Base-by-base conservation (phyloP, 2,797 vertebrate genomes). In the Scomberomorus guttatus region DNA sequence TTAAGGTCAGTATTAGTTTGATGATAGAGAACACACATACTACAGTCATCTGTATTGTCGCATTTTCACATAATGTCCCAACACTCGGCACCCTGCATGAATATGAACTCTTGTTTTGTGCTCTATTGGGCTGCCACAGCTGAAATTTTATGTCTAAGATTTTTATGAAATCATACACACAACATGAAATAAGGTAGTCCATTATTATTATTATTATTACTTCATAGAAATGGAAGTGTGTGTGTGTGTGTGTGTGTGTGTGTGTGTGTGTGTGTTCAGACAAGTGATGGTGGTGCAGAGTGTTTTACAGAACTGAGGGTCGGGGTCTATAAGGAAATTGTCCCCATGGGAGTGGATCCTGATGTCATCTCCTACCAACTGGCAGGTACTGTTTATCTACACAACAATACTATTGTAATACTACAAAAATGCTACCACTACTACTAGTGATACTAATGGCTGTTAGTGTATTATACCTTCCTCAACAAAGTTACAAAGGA, bases 331-430 rank as follows among this genome's bases (percentile, higher is more conserved):
- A 95, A 96, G 92, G 98, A 99, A 93, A 98, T 99, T 1, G 98
- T 99, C 78, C 98, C 98, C 27, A 96, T 99, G 97, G 98, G 98
- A 72, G 94, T 99, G 84, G 95, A 97, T 90, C 97, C 97, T 68
- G 94, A 92, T 34, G 69, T 92, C 72, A 48, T 99, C 60, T 98
- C 98, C 77, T 97, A 98, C 78, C 96, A 91, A 89, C 95, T 95
- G 82, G 97, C 97, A 87, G 98, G 98, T 98, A 77, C 3, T 32
- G 22, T 32, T 75, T 29, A 5, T 60, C 0, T 18, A 6, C 46
- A 62, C 1, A 52, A n/a, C 2, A 39, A 29, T 60, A 39, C 13
- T 69, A 17, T 3, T 32, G 17, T 27, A 57, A n/a, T 29, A 5
- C 5, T 42, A 9, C 18, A 37, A 39, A 39, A n/a, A 6, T 44